These are phyloP conservation scores for Diabrotica balteata DNA, from an alignment of 2,888 invertebrate genomes.

Conservation along the genomic window DNA sequence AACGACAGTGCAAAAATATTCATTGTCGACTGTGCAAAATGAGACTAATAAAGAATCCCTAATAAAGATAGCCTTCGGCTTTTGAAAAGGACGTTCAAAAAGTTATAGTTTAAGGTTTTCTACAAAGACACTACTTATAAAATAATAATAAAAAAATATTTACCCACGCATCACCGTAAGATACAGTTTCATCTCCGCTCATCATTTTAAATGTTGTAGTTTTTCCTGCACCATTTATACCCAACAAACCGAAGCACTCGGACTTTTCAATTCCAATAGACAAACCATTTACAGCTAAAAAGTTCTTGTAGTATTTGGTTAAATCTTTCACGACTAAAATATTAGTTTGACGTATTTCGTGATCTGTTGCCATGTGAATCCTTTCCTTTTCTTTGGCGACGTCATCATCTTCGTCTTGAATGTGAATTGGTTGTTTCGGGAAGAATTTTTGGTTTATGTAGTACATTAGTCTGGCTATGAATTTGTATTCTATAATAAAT, in stretches of 20 bases:
- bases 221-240: constrained; percentile 88
- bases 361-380: constrained; percentile 57
- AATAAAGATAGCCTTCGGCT: too few relatives aligned
- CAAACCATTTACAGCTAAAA: constrained; percentile 78
- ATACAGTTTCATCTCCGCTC: constrained; percentile 80
- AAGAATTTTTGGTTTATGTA: constrained; percentile 38
- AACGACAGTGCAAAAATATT: too few relatives aligned
- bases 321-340: constrained; percentile 71
- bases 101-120: too few relatives aligned
- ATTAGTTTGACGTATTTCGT: constrained; percentile 53
- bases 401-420: constrained; percentile 60
- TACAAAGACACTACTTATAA: too few relatives aligned
- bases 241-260: constrained; percentile 84
- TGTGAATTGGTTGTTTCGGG: constrained; percentile 43
- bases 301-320: constrained; percentile 73
- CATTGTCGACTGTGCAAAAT: too few relatives aligned
- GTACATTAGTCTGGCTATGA: constrained; percentile 62
- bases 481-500: constrained; percentile 69
- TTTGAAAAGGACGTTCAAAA: too few relatives aligned
- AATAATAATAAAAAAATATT: not conserved
- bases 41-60: too few relatives aligned
- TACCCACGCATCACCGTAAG: constrained; percentile 75
- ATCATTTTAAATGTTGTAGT: constrained; percentile 90
- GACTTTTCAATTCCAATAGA: constrained; percentile 70
- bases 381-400: constrained; percentile 65